Conservation (phyloP, 2,888 invertebrate species). For the Cenopis cana region DNA sequence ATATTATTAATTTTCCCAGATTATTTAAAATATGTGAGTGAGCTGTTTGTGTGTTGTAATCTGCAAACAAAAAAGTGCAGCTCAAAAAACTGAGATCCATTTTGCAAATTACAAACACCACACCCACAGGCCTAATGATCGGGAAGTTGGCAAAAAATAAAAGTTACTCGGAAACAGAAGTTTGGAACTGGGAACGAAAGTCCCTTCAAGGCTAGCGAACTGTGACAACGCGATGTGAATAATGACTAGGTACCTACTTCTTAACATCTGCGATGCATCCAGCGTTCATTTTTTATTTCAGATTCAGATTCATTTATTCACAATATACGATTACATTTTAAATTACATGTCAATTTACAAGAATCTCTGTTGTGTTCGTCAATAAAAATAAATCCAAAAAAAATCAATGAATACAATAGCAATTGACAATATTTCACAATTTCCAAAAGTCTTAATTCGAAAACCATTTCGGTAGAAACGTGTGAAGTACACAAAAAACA, state of each 20-base stretch:
- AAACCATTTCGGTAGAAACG: too few species aligned
- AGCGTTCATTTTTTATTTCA: not conserved
- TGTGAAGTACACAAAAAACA: too few species aligned
- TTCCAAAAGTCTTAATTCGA: too few species aligned
- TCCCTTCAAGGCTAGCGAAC: slow-evolving; percentile 18
- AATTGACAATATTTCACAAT: too few species aligned
- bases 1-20: too few species aligned
- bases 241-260: slow-evolving; percentile 17
- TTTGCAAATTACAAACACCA: slow-evolving; percentile 16
- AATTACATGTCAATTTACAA: too few species aligned
- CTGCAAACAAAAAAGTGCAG: not conserved
- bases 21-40: too few species aligned
- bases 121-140: slow-evolving; percentile 24
- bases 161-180: slow-evolving; percentile 9
- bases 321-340: too few species aligned
- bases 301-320: too few species aligned
- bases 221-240: slow-evolving; percentile 14
- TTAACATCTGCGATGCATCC: not conserved
- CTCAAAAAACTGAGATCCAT: not conserved
- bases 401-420: too few species aligned
- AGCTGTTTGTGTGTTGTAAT: not conserved
- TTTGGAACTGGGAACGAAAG: slow-evolving; percentile 12
- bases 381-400: too few species aligned
- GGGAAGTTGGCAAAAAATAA: slow-evolving; percentile 6
- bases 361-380: too few species aligned